A percentile compares a stretch with the other conserved stretches of the same genome.
Evolutionary conservation across 2,797 vertebrate species (phyloP).

Genomic region (Argya squamiceps): DNA sequence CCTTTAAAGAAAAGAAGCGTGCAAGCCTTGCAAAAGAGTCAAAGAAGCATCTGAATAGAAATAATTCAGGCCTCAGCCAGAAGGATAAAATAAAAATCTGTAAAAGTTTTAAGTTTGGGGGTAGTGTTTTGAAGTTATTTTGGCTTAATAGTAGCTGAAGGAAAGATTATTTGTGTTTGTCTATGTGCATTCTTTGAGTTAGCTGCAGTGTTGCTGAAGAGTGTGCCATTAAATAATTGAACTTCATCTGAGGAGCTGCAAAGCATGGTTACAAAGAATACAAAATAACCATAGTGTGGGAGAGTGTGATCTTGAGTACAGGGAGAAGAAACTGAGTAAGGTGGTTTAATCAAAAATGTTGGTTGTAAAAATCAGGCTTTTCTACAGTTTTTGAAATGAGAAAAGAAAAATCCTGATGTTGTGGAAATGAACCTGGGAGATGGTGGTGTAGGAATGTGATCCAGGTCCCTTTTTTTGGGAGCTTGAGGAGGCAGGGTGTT

Average conservation of each 20-base stretch:
- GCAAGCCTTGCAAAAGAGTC: background rate
- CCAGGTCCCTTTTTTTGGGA: background rate
- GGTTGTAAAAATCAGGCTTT: background rate
- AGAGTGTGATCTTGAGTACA: background rate
- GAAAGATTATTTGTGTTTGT: background rate
- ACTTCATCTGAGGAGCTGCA: background rate
- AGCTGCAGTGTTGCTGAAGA: background rate
- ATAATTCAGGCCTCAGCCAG: background rate
- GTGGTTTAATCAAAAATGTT: background rate
- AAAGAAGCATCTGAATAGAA: background rate
- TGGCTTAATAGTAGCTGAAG: background rate
- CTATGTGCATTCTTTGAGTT: background rate
- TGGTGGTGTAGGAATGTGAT: background rate
- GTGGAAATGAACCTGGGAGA: background rate
- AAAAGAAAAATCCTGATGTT: background rate
- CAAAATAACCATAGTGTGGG: background rate
- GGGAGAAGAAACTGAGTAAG: background rate
- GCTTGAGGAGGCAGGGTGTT: background rate
- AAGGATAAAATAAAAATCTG: background rate
- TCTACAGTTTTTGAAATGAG: background rate
- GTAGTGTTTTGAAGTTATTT: background rate
- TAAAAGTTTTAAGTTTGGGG: background rate
- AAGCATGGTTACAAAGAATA: background rate
- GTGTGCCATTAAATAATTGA: background rate
- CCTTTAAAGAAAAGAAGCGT: background rate